These are phyloP conservation scores for Ammospiza caudacuta DNA, from an alignment of 2,113 vertebrate species.

Conservation along the genomic window DNA sequence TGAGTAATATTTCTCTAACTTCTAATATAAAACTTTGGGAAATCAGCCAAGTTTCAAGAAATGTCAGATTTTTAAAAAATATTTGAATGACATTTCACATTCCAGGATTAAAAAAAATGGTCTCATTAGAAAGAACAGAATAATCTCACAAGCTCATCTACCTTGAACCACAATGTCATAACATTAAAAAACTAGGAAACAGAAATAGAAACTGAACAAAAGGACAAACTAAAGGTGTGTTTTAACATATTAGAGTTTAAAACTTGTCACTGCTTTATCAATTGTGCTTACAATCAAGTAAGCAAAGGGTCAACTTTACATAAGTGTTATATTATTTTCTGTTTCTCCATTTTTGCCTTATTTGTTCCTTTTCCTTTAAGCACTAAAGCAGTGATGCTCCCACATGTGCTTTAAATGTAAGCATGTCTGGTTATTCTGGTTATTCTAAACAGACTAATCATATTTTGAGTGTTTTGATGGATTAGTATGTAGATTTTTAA, in stretches of 20 bases:
- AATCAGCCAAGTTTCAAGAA: not conserved
- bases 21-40: not conserved
- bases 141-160: not conserved
- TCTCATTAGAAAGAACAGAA: not conserved
- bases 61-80: not conserved
- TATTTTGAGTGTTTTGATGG: not conserved
- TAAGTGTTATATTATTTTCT: not conserved
- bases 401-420: not conserved
- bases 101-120: not conserved
- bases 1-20: not conserved
- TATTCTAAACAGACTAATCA: not conserved
- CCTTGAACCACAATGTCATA: not conserved
- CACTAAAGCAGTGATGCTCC: not conserved
- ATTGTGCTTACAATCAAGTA: not conserved
- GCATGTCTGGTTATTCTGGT: not conserved
- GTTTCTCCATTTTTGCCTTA: not conserved
- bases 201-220: not conserved
- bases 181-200: not conserved
- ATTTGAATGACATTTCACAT: not conserved
- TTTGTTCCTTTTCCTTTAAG: not conserved
- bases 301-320: not conserved
- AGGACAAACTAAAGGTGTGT: not conserved
- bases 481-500: not conserved
- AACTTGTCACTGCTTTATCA: not conserved
- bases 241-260: not conserved